Percentiles rank a stretch among this genome's conserved stretches.
phyloP scores from a whole-genome alignment of 1,140 invertebrate genomes.

The Nylanderia fulva region DNA sequence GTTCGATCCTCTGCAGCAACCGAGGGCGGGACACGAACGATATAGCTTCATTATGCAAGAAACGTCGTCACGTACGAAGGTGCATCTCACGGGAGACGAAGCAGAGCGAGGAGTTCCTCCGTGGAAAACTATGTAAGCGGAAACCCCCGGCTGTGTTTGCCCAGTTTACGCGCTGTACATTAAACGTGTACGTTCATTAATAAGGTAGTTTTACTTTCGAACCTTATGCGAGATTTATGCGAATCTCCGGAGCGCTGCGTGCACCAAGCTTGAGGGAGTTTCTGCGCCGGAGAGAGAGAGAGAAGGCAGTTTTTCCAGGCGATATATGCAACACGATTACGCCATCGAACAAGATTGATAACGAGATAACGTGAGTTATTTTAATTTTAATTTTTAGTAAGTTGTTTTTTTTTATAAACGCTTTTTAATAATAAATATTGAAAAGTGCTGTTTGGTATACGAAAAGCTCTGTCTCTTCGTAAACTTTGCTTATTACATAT shows the following conservation, averaged over 20 bases:
- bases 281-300: no score
- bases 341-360: neutral
- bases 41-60: constrained; percentile 45
- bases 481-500: neutral
- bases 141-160: neutral
- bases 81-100: constrained; percentile 13
- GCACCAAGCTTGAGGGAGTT: neutral
- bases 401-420: no score
- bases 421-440: neutral
- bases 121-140: constrained; percentile 44
- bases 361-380: no score
- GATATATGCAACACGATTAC: neutral
- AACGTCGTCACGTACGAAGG: constrained; percentile 12
- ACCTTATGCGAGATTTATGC: constrained; percentile 41
- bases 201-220: constrained; percentile 53
- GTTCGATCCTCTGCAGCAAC: no score
- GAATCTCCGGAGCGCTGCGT: constrained; percentile 12
- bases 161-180: constrained; percentile 31
- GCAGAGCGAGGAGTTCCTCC: neutral
- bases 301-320: neutral
- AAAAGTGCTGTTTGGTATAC: neutral
- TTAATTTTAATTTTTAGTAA: no score
- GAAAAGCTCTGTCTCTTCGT: neutral
- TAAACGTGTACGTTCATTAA: constrained; percentile 29
- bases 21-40: neutral